Evolutionary conservation across 2,888 invertebrate species (phyloP).

Genomic region (Troglohyphantes excavatus): DNA sequence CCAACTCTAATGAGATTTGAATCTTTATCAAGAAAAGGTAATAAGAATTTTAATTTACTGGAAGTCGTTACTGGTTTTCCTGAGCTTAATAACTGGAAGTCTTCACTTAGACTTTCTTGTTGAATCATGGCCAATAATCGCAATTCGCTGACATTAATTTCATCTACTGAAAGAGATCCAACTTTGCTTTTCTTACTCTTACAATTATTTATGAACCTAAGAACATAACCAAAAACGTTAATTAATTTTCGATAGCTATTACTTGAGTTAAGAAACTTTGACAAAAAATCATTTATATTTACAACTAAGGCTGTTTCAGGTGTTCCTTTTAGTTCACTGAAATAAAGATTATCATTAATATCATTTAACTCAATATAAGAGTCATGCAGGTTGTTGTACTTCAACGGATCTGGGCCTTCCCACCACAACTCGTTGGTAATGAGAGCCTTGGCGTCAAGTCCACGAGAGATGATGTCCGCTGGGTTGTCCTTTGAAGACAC

Average conservation of each 20-base stretch:
- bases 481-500: no score
- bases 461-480: no score
- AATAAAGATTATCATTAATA: no score
- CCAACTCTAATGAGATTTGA: conserved; percentile 13
- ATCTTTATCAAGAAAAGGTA: conserved; percentile 11
- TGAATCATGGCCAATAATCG: neutral
- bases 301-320: no score
- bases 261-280: neutral
- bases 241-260: conserved; percentile 1
- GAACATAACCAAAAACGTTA: neutral
- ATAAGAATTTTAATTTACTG: conserved; percentile 4
- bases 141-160: neutral
- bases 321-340: no score
- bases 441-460: no score
- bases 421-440: no score
- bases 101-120: neutral
- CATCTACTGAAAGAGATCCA: neutral
- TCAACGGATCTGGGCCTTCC: no score
- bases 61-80: neutral
- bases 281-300: no score
- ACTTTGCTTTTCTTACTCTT: neutral
- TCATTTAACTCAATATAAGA: no score
- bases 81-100: neutral
- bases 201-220: neutral
- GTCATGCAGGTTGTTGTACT: no score